These are phyloP conservation scores for Alcis repandata DNA, from an alignment of 2,888 invertebrate species.

Conservation along the genomic window DNA sequence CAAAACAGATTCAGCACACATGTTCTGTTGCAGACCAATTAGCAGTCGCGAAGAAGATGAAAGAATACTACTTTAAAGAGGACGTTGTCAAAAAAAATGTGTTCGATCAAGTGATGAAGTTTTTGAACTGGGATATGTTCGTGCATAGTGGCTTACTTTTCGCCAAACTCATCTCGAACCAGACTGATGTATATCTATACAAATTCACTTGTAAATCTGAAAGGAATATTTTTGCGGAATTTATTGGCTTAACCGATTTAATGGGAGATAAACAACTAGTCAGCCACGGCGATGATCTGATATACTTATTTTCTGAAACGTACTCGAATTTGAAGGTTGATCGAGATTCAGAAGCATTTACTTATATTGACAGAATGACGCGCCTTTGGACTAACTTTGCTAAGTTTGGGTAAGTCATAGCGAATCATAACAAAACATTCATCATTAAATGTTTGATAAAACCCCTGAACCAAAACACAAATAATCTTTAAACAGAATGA, in stretches of 20 bases:
- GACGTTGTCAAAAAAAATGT: conserved; percentile 51
- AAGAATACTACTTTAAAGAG: conserved; percentile 60
- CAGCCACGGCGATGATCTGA: conserved; percentile 63
- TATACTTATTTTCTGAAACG: conserved; percentile 61
- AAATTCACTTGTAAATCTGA: conserved; percentile 68
- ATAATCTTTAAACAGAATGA: too few species aligned
- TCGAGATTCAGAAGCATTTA: conserved; percentile 53
- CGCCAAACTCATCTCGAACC: conserved; percentile 54
- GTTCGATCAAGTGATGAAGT: conserved; percentile 52
- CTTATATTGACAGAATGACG: conserved; percentile 61
- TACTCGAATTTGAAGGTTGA: conserved; percentile 49
- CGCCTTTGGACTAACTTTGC: conserved; percentile 75
- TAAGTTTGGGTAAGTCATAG: conserved; percentile 65
- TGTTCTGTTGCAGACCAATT: conserved; percentile 57
- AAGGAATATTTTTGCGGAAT: conserved; percentile 55
- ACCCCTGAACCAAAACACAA: too few species aligned
- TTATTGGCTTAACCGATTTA: conserved; percentile 46
- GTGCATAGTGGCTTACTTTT: conserved; percentile 53
- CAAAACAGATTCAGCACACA: conserved; percentile 54
- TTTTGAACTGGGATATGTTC: conserved; percentile 54
- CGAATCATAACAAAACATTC: too few species aligned
- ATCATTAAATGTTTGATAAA: too few species aligned
- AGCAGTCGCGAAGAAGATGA: conserved; percentile 58
- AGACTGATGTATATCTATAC: conserved; percentile 62
- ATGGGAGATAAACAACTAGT: conserved; percentile 49